phyloP scores from a whole-genome alignment of 2,888 invertebrate species.

The Pyralis farinalis region DNA sequence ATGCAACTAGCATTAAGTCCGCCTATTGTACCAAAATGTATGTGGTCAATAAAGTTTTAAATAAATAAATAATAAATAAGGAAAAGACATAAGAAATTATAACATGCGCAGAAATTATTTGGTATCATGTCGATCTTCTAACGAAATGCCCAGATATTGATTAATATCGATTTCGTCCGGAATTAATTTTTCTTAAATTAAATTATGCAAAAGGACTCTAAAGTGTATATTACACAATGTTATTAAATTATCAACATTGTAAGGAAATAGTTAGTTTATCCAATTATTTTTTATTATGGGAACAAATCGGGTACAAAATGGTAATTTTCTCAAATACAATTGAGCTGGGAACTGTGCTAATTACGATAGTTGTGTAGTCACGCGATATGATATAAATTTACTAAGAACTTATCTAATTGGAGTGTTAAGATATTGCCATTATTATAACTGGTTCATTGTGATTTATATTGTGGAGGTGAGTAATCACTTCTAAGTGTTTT shows the following conservation, averaged over 20 bases:
- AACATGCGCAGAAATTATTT: too few relatives aligned
- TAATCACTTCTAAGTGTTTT: neutral
- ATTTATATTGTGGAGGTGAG: neutral
- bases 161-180: too few relatives aligned
- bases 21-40: too few relatives aligned
- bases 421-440: neutral
- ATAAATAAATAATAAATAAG: too few relatives aligned
- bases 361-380: slow-evolving; percentile 31
- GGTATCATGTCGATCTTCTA: too few relatives aligned
- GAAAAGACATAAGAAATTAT: too few relatives aligned
- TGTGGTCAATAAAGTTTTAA: too few relatives aligned
- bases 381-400: slow-evolving; percentile 28
- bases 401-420: slow-evolving; percentile 8
- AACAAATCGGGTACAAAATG: slow-evolving; percentile 25
- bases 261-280: slow-evolving; percentile 8
- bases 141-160: too few relatives aligned
- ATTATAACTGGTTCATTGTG: neutral
- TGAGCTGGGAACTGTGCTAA: slow-evolving; percentile 36
- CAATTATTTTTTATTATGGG: slow-evolving; percentile 12
- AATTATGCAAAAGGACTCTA: too few relatives aligned
- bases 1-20: too few relatives aligned
- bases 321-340: slow-evolving; percentile 34
- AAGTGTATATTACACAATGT: neutral
- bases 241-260: slow-evolving; percentile 6
- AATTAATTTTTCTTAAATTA: too few relatives aligned